phyloP scores from a whole-genome alignment of 53 echinoderm and acorn worm genomes.

The Antedon mediterranea region DNA sequence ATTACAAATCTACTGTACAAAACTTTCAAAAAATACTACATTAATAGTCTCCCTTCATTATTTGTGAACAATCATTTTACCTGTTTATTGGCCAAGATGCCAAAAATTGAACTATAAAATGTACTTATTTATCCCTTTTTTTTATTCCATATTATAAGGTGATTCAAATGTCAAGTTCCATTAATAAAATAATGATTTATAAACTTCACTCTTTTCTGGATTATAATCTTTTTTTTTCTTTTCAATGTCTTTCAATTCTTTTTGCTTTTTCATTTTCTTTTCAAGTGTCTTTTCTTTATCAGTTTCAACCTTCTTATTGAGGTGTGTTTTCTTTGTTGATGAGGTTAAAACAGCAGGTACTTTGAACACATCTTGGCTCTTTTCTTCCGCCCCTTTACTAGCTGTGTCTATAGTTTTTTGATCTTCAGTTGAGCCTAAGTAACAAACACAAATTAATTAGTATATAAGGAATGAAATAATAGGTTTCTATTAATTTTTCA shows the following conservation, averaged over 20 bases:
- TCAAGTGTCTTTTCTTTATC: not conserved
- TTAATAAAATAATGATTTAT: constrained; percentile 73
- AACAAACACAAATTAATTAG: too few species aligned
- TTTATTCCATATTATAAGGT: too few species aligned
- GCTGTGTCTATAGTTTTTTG: not conserved
- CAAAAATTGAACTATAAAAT: too few species aligned
- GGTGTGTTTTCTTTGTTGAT: not conserved
- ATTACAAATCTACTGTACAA: too few species aligned
- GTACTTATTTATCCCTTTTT: constrained; percentile 20
- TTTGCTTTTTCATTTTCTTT: constrained; percentile 2
- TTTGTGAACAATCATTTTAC: too few species aligned
- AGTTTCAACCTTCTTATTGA: constrained; percentile 7
- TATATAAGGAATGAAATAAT: too few species aligned
- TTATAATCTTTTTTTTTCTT: constrained; percentile 32
- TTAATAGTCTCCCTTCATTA: too few species aligned
- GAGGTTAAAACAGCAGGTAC: constrained; percentile 1
- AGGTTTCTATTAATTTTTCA: too few species aligned
- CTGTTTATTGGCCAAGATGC: too few species aligned
- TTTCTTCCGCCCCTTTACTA: not conserved
- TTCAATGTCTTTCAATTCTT: constrained; percentile 3
- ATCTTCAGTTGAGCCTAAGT: not conserved
- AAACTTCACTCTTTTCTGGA: constrained; percentile 57
- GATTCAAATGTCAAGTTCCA: too few species aligned
- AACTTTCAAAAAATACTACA: too few species aligned
- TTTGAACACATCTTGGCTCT: not conserved